phyloP scores from a whole-genome alignment of 2,888 invertebrate genomes.

The Coecobrya sp. region DNA sequence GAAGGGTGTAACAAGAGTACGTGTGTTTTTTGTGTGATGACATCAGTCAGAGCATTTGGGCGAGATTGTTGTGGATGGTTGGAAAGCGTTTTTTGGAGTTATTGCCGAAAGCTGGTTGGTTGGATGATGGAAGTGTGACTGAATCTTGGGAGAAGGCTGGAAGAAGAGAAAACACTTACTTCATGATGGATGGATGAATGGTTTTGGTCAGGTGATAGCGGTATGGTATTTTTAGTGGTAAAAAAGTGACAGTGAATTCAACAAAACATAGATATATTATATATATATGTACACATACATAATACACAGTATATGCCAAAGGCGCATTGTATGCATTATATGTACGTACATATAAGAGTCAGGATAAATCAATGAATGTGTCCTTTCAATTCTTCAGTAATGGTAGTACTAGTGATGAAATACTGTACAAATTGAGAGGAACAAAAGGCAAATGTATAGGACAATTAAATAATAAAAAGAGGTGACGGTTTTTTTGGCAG shows the following conservation, averaged over 20 bases:
- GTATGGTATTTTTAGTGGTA: slow-evolving; percentile 50
- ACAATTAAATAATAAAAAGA: slow-evolving; percentile 55
- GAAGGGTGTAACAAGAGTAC: slow-evolving; percentile 29
- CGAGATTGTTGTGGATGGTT: slow-evolving; percentile 39
- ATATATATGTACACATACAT: slow-evolving; percentile 60
- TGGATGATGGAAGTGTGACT: slow-evolving; percentile 61
- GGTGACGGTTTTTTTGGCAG: slow-evolving; percentile 34
- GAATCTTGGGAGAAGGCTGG: slow-evolving; percentile 54
- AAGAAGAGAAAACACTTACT: slow-evolving; percentile 45
- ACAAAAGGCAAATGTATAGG: slow-evolving; percentile 35
- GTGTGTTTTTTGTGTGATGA: slow-evolving; percentile 41
- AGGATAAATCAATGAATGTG: neutral
- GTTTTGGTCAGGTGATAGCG: slow-evolving; percentile 67
- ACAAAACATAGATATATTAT: too few species aligned
- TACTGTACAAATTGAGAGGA: slow-evolving; percentile 32
- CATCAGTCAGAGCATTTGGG: slow-evolving; percentile 35
- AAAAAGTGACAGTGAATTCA: slow-evolving; percentile 55
- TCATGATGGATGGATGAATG: slow-evolving; percentile 63
- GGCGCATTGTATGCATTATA: slow-evolving; percentile 42
- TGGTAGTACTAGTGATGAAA: slow-evolving; percentile 8
- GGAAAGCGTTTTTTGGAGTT: slow-evolving; percentile 57
- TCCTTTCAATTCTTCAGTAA: neutral
- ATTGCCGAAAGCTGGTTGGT: slow-evolving; percentile 40
- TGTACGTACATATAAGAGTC: slow-evolving; percentile 20
- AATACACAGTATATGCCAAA: slow-evolving; percentile 31